These are phyloP conservation scores for Eleutherodactylus coqui DNA, from an alignment of 2,797 vertebrate species.

Conservation along the genomic window DNA sequence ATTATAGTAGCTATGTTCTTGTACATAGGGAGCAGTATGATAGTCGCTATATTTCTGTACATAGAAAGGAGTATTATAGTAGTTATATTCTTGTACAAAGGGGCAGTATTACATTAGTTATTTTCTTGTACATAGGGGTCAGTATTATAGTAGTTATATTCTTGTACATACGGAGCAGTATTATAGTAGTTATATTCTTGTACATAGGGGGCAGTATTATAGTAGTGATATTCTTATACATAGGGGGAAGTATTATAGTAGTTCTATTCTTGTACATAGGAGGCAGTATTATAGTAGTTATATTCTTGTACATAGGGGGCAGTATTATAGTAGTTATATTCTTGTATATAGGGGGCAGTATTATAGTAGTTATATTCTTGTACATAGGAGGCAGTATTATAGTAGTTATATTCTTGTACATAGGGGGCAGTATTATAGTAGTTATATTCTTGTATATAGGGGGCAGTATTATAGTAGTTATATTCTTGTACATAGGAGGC, in stretches of 20 bases:
- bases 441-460: constrained; percentile 18
- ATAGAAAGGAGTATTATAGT: background rate
- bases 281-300: background rate
- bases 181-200: background rate
- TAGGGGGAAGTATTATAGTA: background rate
- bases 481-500: constrained; percentile 4
- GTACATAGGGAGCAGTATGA: background rate
- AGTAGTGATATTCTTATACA: background rate
- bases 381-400: constrained; percentile 4
- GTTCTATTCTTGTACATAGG: background rate
- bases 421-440: constrained; percentile 1
- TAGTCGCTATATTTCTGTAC: constrained; percentile 3
- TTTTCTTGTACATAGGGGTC: too few species aligned
- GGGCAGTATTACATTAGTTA: too few species aligned
- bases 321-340: constrained; percentile 22
- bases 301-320: background rate
- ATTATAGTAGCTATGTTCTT: constrained; percentile 5
- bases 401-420: constrained; percentile 10
- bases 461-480: background rate
- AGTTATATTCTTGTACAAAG: background rate
- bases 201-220: background rate
- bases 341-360: constrained; percentile 2
- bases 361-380: constrained; percentile 18
- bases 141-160: too few species aligned
- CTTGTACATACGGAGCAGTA: too few species aligned